Evolutionary conservation across 2,113 vertebrate species (phyloP).

Genomic region (Phalacrocorax carbo): DNA sequence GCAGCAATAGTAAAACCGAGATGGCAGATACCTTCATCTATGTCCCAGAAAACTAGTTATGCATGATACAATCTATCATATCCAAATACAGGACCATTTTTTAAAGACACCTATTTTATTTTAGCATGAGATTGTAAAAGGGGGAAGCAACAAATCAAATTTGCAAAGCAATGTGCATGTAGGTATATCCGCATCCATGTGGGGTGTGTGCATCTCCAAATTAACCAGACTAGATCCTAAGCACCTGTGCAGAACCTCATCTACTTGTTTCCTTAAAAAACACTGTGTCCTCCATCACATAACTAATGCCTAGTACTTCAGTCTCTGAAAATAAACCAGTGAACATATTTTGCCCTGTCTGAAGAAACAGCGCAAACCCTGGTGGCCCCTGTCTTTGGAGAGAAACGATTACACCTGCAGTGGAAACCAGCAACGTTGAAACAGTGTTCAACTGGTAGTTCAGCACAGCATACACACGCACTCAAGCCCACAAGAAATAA

Average conservation of each 20-base stretch:
- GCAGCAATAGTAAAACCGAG: not conserved
- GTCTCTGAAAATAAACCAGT: not conserved
- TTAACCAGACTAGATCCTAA: not conserved
- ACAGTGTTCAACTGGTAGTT: not conserved
- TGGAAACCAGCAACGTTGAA: not conserved
- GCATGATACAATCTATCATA: not conserved
- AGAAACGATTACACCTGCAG: not conserved
- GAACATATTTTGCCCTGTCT: not conserved
- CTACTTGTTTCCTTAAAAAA: not conserved
- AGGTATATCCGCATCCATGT: too few species aligned
- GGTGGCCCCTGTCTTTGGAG: not conserved
- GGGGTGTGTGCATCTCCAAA: not conserved
- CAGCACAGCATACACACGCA: not conserved
- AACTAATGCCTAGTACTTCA: not conserved
- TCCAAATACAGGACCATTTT: not conserved
- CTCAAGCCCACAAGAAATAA: not conserved
- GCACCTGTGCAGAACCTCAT: not conserved
- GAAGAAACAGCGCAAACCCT: not conserved
- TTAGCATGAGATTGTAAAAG: not conserved
- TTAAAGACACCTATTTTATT: not conserved
- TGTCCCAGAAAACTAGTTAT: not conserved
- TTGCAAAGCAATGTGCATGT: not conserved
- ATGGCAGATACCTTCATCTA: not conserved
- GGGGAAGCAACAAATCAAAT: not conserved
- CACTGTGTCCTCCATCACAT: not conserved